A percentile compares a stretch with the other conserved stretches of the same genome.
phyloP scores from a whole-genome alignment of 2,113 vertebrate species.

The Dascyllus trimaculatus region DNA sequence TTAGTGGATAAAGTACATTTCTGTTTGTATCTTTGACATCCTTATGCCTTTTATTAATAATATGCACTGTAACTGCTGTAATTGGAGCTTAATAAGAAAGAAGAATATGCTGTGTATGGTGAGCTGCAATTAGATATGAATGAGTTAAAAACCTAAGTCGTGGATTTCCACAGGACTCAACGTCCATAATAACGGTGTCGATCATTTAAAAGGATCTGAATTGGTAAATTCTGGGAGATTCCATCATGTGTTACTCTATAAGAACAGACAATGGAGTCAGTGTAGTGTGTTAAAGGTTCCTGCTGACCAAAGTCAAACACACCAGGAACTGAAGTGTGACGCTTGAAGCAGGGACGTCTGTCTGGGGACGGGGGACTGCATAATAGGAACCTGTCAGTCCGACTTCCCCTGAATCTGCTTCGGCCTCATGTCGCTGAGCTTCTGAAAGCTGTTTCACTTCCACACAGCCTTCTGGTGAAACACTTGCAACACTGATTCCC shows the following conservation, averaged over 20 bases:
- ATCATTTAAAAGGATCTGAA: not conserved
- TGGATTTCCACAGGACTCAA: not conserved
- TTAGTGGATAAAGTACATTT: not conserved
- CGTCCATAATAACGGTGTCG: not conserved
- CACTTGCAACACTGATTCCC: conserved; percentile 43
- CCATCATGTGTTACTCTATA: not conserved
- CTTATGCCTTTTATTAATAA: too few species aligned
- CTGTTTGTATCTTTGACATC: too few species aligned
- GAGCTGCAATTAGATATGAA: not conserved
- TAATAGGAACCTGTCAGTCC: conserved; percentile 63
- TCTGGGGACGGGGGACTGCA: conserved; percentile 27
- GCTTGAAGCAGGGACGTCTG: conserved; percentile 14
- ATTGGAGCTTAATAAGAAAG: too few species aligned
- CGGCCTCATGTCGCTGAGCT: conserved; percentile 5
- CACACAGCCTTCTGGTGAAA: conserved; percentile 59
- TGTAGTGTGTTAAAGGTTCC: conserved; percentile 5
- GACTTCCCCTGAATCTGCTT: conserved; percentile 51
- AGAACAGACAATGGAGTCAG: conserved; percentile 14
- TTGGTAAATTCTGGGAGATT: not conserved
- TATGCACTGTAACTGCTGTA: too few species aligned
- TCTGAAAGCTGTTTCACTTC: conserved; percentile 71
- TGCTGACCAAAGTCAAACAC: conserved; percentile 30
- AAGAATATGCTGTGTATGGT: too few species aligned
- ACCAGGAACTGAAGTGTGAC: conserved; percentile 12
- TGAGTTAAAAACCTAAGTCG: not conserved